These are phyloP conservation scores for Syrrhaptes paradoxus DNA, from an alignment of 2,113 vertebrate species.

Conservation along the genomic window DNA sequence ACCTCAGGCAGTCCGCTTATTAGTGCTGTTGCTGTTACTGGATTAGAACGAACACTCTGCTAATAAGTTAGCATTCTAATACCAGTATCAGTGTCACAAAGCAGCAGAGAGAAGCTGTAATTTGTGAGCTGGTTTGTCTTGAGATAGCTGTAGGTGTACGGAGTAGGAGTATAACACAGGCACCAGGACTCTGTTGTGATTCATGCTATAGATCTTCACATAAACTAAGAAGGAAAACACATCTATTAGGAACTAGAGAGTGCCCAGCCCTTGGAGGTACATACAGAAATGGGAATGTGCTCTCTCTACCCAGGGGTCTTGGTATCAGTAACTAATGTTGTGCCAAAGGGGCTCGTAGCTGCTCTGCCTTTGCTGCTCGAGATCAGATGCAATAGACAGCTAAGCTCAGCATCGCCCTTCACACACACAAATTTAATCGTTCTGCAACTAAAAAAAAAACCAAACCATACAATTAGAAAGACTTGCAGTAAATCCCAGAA, in stretches of 20 bases:
- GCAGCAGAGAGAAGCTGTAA: conserved; percentile 22
- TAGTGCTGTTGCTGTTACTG: not conserved
- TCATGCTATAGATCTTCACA: conserved; percentile 35
- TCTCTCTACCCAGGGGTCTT: not conserved
- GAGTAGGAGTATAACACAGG: conserved; percentile 21
- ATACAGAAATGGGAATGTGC: not conserved
- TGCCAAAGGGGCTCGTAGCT: not conserved
- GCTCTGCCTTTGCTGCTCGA: not conserved
- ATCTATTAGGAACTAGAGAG: not conserved
- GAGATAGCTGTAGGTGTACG: conserved; percentile 27
- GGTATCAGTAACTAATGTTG: not conserved
- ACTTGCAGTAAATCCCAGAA: not conserved
- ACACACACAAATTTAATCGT: not conserved
- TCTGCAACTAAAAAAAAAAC: not conserved
- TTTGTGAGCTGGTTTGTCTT: conserved; percentile 15
- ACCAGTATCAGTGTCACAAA: conserved; percentile 6
- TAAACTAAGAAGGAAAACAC: conserved; percentile 48
- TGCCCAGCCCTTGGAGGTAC: not conserved
- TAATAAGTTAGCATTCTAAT: not conserved
- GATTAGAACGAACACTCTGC: not conserved
- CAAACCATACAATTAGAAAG: not conserved
- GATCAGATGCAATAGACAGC: not conserved
- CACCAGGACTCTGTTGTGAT: conserved; percentile 40
- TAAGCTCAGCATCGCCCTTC: not conserved
- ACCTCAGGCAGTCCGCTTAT: not conserved